Base-by-base conservation (phyloP, 2,888 invertebrate species). In the Phyto melanocephala region DNA sequence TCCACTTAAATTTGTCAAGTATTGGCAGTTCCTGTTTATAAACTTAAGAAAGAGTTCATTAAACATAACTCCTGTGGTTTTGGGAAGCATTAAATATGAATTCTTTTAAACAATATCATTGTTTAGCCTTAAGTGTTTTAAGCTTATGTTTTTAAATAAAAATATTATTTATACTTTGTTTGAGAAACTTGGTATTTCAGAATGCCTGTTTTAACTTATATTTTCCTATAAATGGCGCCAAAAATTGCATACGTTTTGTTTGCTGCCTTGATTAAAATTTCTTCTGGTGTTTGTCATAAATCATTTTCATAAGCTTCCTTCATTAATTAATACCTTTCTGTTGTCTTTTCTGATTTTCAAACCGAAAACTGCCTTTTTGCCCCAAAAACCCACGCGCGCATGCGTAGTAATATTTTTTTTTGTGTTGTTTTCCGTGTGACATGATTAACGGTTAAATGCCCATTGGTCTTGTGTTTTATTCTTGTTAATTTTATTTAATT, bases 1-100 rank as follows among this genome's bases (percentile, higher is more conserved):
- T 76, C 82, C 75, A 76, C 82, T 82, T 79, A 71, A 79, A 79
- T 82, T 79, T 75, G 82, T 82, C 75, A 82, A 82, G 82, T 79
- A 82, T 82, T 82, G 82, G 79, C 82, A 82, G 82, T 79, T 82
- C 79, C 75, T 79, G 79, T 77, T 56, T 10, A 78, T 56, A 54
- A 63, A 76, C 35, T 45, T n/a, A 33, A 42, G 24, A 20, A 60
- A 52, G 13, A 65, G 8, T 63, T 52, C 45, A 54, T 60, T 60
- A 56, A 45, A 60, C 37, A 15, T 67, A 71, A 67, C 79, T 82
- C 71, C 79, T 62, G 79, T 72, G 67, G 79, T 79, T 82, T 56
- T 35, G 35, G 42, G 54, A 7, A 37, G 65, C 54, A 50, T 50
- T 42, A 54, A 58, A 72, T 17, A 62, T 47, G 54, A 71, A 71